These are phyloP conservation scores for Lipophrys pholis DNA, from an alignment of 2,113 vertebrate species.

Conservation along the genomic window DNA sequence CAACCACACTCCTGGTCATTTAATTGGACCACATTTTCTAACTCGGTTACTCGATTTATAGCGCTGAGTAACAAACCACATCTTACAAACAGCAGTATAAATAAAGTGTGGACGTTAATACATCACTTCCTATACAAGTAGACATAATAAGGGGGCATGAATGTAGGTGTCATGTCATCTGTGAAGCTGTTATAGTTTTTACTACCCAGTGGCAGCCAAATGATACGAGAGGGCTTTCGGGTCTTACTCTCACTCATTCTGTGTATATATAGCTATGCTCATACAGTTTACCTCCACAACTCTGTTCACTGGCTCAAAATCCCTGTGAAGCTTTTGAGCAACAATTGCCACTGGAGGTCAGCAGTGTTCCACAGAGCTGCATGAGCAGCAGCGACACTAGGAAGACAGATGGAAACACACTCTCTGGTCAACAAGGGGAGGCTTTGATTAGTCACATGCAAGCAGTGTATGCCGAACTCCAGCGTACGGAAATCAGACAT, in stretches of 20 bases:
- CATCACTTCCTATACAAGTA: too few relatives aligned
- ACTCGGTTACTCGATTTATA: too few relatives aligned
- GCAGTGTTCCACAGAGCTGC: constrained; percentile 46
- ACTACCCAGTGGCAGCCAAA: constrained; percentile 13
- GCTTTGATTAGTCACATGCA: background rate
- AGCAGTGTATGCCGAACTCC: background rate
- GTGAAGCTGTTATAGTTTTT: constrained; percentile 35
- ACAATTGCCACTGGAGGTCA: constrained; percentile 74
- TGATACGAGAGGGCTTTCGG: background rate
- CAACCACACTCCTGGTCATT: too few relatives aligned
- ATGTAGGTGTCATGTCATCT: constrained; percentile 19
- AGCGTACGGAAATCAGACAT: background rate
- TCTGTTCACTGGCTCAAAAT: background rate
- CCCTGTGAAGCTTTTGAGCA: background rate
- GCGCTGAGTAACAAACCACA: too few relatives aligned
- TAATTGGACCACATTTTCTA: too few relatives aligned
- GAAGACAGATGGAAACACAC: background rate
- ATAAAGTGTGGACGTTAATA: too few relatives aligned
- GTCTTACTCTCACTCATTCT: background rate
- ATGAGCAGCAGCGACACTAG: background rate
- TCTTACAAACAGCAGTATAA: too few relatives aligned
- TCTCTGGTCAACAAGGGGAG: background rate
- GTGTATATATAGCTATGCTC: constrained; percentile 2
- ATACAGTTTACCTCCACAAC: background rate
- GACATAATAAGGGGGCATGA: background rate